Percentiles rank a stretch among this genome's conserved stretches.
Evolutionary conservation across 2,113 vertebrate species (phyloP).

Genomic region (Anhinga anhinga): DNA sequence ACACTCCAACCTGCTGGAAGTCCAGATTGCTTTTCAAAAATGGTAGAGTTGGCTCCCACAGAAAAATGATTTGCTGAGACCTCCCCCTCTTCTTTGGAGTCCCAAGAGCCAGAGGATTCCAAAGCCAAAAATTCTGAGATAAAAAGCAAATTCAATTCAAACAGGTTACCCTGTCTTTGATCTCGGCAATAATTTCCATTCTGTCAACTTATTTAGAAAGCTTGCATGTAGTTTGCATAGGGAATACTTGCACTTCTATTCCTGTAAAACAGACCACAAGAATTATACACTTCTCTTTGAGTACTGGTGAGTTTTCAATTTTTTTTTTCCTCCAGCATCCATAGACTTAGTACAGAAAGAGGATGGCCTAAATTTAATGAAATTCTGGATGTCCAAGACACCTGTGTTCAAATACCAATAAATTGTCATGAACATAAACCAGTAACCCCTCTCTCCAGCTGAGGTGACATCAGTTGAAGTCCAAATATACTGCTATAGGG

Average conservation of each 20-base stretch:
- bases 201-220: neutral
- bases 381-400: neutral
- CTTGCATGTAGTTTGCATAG: neutral
- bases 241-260: neutral
- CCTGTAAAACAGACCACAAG: neutral
- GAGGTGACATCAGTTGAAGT: neutral
- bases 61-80: neutral
- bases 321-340: neutral
- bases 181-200: neutral
- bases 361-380: neutral
- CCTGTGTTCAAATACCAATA: neutral
- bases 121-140: neutral
- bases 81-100: neutral
- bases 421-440: neutral
- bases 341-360: neutral
- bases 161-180: neutral
- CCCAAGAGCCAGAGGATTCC: neutral
- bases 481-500: neutral
- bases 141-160: neutral
- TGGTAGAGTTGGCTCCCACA: fast-evolving
- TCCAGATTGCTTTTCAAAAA: neutral
- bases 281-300: neutral
- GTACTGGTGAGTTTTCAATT: neutral
- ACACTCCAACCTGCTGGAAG: neutral
- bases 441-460: neutral